A percentile compares a stretch with the other conserved stretches of the same genome.
Evolutionary conservation across 2,113 vertebrate species (phyloP).

Genomic region (Pedetes capensis): DNA sequence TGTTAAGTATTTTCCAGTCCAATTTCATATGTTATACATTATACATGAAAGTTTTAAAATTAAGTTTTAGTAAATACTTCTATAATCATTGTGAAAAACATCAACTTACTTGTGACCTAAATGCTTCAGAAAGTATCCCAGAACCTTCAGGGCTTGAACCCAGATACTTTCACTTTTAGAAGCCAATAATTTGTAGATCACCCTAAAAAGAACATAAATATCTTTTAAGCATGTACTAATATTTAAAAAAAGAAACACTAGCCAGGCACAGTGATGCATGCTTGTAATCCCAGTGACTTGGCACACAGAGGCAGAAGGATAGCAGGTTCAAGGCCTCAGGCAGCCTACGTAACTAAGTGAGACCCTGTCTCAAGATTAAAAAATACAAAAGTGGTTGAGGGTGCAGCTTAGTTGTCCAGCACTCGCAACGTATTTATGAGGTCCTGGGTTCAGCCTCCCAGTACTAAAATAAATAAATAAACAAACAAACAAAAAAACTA

Average conservation of each 20-base stretch:
- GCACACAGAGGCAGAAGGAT: too few relatives aligned
- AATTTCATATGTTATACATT: not conserved
- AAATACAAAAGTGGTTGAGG: too few relatives aligned
- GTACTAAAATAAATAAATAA: too few relatives aligned
- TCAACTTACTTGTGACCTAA: slow-evolving; percentile 97
- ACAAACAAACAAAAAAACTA: too few relatives aligned
- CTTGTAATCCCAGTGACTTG: too few relatives aligned
- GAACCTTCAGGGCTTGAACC: slow-evolving; percentile 96
- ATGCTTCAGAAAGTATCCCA: slow-evolving; percentile 98
- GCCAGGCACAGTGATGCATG: too few relatives aligned
- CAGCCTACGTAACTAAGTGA: too few relatives aligned
- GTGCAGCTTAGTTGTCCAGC: too few relatives aligned
- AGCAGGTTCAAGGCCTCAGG: too few relatives aligned
- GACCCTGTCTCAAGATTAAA: too few relatives aligned
- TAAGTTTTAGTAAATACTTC: not conserved
- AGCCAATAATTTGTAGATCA: slow-evolving; percentile 96
- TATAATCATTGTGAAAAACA: not conserved
- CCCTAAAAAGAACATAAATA: slow-evolving; percentile 84
- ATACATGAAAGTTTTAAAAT: not conserved
- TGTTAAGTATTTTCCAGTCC: not conserved
- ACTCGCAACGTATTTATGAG: too few relatives aligned
- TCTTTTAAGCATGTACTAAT: not conserved
- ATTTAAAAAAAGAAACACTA: slow-evolving; percentile 5
- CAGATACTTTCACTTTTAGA: slow-evolving; percentile 98
- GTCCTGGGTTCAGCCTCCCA: too few relatives aligned